Evolutionary conservation across 2,797 vertebrate species (phyloP).

Genomic region (Paramormyrops hopkinsi): DNA sequence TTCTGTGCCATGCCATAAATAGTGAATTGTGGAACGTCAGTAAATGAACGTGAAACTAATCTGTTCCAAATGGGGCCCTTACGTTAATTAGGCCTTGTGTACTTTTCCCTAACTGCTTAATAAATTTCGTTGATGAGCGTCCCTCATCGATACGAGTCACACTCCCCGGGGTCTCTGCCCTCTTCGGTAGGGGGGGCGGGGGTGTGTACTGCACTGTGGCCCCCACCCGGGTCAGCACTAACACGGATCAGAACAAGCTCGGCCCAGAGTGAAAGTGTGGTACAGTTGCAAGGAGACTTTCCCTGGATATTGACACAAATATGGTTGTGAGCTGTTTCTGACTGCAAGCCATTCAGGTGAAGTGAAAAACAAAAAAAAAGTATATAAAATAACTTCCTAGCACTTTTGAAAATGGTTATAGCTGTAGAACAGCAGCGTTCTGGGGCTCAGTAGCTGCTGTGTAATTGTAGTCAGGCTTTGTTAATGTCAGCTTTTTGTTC

Average conservation of each 20-base stretch:
- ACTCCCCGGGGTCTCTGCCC: conserved; percentile 48
- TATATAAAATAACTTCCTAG: conserved; percentile 61
- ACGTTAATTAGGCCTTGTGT: conserved; percentile 31
- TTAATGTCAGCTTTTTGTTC: conserved; percentile 75
- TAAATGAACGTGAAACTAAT: conserved; percentile 30
- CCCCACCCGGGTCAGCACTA: conserved; percentile 20
- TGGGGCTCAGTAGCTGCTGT: conserved; percentile 64
- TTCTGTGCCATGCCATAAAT: conserved; percentile 4
- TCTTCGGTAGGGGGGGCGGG: conserved; percentile 13
- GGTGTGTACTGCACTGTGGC: conserved; percentile 33
- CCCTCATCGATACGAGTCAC: conserved; percentile 52
- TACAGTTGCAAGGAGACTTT: neutral
- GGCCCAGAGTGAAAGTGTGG: neutral
- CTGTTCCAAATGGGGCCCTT: conserved; percentile 25
- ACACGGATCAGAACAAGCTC: neutral
- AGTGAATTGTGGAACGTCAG: conserved; percentile 16
- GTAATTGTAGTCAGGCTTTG: conserved; percentile 76
- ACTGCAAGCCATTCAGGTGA: conserved; percentile 62
- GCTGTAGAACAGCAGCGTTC: conserved; percentile 70
- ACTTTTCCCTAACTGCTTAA: conserved; percentile 59
- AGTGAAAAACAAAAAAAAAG: conserved; percentile 27
- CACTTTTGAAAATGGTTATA: conserved; percentile 70
- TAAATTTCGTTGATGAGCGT: conserved; percentile 58
- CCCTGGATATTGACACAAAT: conserved; percentile 60
- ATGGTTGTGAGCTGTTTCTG: conserved; percentile 36